Percentiles rank a stretch among this genome's conserved stretches.
phyloP scores from a whole-genome alignment of 2,888 invertebrate genomes.

The Venusia cambrica region DNA sequence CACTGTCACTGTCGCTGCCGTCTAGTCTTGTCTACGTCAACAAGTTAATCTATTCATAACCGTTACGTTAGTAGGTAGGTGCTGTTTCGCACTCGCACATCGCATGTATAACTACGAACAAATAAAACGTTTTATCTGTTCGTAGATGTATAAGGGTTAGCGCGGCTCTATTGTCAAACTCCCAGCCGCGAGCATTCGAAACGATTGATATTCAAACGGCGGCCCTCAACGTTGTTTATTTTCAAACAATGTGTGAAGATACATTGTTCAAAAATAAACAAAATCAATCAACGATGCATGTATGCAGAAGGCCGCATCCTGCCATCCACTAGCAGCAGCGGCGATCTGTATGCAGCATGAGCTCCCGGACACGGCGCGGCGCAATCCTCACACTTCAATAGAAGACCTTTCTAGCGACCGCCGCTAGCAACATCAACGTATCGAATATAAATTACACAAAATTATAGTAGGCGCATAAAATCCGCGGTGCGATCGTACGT shows the following conservation, averaged over 20 bases:
- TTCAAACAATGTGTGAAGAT: constrained; percentile 44
- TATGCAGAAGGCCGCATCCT: constrained; percentile 56
- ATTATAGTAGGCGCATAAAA: constrained; percentile 63
- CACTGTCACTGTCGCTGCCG: too few relatives aligned
- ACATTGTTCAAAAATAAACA: constrained; percentile 48
- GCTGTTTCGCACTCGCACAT: constrained; percentile 3
- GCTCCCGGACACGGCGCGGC: constrained; percentile 61
- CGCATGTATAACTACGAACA: too few relatives aligned
- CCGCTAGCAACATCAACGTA: constrained; percentile 50
- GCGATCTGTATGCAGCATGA: constrained; percentile 61
- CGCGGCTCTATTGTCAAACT: constrained; percentile 19
- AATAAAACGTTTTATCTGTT: too few relatives aligned
- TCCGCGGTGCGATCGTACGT: constrained; percentile 46
- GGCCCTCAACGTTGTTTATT: constrained; percentile 41
- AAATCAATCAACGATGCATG: constrained; percentile 43
- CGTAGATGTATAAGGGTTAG: constrained; percentile 13
- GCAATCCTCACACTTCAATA: constrained; percentile 63
- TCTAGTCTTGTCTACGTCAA: constrained; percentile 5
- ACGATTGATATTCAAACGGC: constrained; percentile 44
- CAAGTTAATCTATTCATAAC: constrained; percentile 16
- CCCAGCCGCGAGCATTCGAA: constrained; percentile 16
- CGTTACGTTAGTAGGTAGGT: constrained; percentile 5
- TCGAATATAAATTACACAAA: constrained; percentile 77
- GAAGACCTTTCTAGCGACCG: constrained; percentile 65
- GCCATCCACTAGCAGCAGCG: constrained; percentile 31